Conservation (phyloP, 2,888 invertebrate genomes). For the Pogonocherus hispidulus region DNA sequence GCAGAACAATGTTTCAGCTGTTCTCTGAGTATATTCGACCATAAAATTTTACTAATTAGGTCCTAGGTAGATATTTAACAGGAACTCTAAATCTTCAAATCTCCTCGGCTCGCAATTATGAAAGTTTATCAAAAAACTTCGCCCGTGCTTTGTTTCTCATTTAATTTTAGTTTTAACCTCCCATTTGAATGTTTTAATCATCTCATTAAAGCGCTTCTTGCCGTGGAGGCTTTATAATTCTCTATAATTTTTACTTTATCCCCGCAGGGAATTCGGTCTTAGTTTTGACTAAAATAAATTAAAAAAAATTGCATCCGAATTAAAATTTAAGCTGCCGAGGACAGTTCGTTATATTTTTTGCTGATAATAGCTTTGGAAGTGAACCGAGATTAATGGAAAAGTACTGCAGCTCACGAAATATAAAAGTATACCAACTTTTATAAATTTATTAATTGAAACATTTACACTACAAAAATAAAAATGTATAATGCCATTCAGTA, state of each 20-base stretch:
- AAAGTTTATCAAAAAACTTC: not conserved
- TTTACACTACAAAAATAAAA: no score
- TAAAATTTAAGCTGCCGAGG: not conserved
- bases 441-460: no score
- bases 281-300: not conserved
- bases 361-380: no score
- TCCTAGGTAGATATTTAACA: not conserved
- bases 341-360: not conserved
- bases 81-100: not conserved
- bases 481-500: no score
- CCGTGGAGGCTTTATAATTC: not conserved
- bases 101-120: not conserved
- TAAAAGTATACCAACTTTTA: no score
- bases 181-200: slow-evolving; percentile 1
- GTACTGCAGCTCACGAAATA: no score
- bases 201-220: not conserved
- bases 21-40: not conserved
- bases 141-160: not conserved
- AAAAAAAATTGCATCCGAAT: not conserved
- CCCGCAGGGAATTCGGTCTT: not conserved
- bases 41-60: not conserved
- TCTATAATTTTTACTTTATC: not conserved
- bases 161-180: not conserved
- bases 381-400: no score
- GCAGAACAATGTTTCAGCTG: no score